phyloP scores from a whole-genome alignment of 2,797 vertebrate species.

The Catharus ustulatus region DNA sequence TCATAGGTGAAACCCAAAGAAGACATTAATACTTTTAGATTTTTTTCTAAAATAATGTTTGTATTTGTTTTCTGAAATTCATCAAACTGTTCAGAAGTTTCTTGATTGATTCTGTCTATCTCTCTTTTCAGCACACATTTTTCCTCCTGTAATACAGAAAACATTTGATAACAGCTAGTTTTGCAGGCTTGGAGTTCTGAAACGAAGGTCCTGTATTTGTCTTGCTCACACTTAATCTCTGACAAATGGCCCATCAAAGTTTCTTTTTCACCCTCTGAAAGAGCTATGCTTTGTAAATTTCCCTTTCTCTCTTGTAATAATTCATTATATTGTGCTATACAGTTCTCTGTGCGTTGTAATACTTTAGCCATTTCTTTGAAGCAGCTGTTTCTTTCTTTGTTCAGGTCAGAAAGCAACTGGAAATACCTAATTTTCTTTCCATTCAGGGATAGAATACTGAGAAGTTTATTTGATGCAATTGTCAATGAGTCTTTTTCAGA shows the following conservation, averaged over 20 bases:
- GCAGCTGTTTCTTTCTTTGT: constrained; percentile 24
- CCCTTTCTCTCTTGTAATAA: constrained; percentile 7
- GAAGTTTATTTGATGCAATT: not conserved
- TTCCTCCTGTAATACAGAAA: constrained; percentile 79
- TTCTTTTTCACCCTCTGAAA: constrained; percentile 5
- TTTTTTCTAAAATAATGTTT: constrained; percentile 12
- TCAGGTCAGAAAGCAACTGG: constrained; percentile 38
- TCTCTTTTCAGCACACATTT: not conserved
- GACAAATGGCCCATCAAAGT: not conserved
- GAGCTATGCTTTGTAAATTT: not conserved
- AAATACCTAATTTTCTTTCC: not conserved
- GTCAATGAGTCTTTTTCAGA: not conserved
- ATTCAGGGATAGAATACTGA: not conserved
- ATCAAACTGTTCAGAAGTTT: not conserved
- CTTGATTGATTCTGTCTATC: not conserved
- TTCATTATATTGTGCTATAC: not conserved
- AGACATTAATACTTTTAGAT: constrained; percentile 8
- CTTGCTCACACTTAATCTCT: not conserved
- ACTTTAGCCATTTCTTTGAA: not conserved
- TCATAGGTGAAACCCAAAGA: constrained; percentile 20
- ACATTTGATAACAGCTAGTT: constrained; percentile 60
- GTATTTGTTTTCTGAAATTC: not conserved
- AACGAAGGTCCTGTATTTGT: constrained; percentile 3
- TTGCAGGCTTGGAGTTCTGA: constrained; percentile 72
- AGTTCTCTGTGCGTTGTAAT: not conserved